Conservation (phyloP, 2,113 vertebrate species). For the Oriolus oriolus region DNA sequence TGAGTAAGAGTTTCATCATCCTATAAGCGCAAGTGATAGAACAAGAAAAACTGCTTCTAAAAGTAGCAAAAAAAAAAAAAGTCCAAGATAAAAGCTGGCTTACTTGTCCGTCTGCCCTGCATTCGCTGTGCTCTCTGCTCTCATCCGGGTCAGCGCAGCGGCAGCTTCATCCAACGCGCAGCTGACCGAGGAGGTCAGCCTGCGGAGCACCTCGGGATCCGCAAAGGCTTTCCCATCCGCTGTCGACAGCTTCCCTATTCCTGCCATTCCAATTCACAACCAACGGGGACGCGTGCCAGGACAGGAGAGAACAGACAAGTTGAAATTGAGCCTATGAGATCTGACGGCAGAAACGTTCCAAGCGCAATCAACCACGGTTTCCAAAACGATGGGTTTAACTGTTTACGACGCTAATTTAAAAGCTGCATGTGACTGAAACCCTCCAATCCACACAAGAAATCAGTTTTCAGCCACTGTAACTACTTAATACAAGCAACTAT, state of each 20-base stretch:
- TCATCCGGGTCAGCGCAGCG: slow-evolving; percentile 96
- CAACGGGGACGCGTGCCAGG: background rate
- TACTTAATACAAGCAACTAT: background rate
- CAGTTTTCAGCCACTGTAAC: background rate
- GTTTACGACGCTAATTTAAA: accelerated
- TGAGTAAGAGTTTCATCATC: background rate
- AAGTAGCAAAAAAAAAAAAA: background rate
- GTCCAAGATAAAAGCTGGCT: slow-evolving; percentile 20
- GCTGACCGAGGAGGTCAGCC: slow-evolving; percentile 96
- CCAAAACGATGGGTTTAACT: background rate
- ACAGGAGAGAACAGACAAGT: slow-evolving; percentile 23
- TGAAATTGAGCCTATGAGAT: background rate
- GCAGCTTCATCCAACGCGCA: slow-evolving; percentile 98
- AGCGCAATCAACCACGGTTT: background rate
- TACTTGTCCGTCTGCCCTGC: slow-evolving; percentile 99
- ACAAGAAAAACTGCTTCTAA: background rate
- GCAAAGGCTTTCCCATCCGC: slow-evolving; percentile 99
- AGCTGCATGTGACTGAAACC: background rate
- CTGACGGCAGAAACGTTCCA: background rate
- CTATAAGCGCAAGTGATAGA: accelerated
- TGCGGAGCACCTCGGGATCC: slow-evolving; percentile 96
- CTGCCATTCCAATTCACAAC: slow-evolving; percentile 65
- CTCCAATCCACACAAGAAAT: background rate
- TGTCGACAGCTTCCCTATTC: slow-evolving; percentile 98
- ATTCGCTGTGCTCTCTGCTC: slow-evolving; percentile 95